Evolutionary conservation across 2,113 vertebrate genomes (phyloP).

Genomic region (Macheiramphus alcinus): DNA sequence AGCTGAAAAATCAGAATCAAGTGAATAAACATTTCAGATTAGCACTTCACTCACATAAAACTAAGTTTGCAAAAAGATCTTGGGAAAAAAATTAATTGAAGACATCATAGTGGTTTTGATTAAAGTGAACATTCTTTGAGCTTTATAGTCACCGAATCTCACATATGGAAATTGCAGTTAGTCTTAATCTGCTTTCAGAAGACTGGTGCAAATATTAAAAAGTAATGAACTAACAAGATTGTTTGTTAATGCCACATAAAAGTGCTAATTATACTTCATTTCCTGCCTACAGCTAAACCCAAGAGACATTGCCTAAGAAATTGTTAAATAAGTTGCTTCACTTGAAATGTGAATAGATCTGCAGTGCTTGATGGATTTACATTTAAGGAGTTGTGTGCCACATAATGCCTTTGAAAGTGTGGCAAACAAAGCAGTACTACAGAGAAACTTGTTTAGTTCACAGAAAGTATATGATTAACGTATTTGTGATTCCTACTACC

Average conservation of each 20-base stretch:
- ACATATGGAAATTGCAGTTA: conserved; percentile 70
- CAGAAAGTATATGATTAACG: background rate
- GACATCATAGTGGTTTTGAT: conserved; percentile 55
- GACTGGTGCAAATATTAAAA: conserved; percentile 76
- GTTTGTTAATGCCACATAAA: conserved; percentile 77
- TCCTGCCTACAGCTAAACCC: conserved; percentile 66
- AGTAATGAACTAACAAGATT: conserved; percentile 78
- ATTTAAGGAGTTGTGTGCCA: background rate
- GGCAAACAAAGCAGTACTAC: background rate
- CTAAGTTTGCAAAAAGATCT: conserved; percentile 9
- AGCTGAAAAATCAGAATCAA: background rate
- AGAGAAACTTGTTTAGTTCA: conserved; percentile 2
- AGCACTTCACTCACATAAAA: conserved; percentile 19
- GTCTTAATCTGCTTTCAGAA: conserved; percentile 71
- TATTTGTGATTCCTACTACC: background rate
- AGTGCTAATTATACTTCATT: conserved; percentile 75
- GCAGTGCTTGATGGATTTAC: conserved; percentile 38
- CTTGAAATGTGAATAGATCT: conserved; percentile 42
- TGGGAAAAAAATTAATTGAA: conserved; percentile 11
- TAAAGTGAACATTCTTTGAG: conserved; percentile 64
- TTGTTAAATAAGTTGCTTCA: conserved; percentile 66
- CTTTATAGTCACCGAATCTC: conserved; percentile 62
- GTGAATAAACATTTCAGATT: background rate
- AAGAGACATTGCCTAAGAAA: conserved; percentile 62
- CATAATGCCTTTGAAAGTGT: background rate